Percentiles rank a stretch among this genome's conserved stretches.
phyloP scores from a whole-genome alignment of 2,888 invertebrate species.

The Zygogramma bicolorata region DNA sequence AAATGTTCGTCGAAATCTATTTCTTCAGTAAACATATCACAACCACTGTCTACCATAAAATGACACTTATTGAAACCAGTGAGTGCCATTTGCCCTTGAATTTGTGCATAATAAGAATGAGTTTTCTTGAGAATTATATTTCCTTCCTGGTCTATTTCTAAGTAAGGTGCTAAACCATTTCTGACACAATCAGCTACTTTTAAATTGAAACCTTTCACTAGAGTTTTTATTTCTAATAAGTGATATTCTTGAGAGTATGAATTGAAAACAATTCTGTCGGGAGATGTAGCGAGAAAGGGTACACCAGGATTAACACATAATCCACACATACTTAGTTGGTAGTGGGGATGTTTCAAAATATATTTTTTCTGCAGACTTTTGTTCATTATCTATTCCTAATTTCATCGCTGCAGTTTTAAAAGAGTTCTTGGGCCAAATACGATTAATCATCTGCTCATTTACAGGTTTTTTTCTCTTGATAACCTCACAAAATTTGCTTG shows the following conservation, averaged over 20 bases:
- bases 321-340: background rate
- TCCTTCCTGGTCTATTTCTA: background rate
- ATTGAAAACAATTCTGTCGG: background rate
- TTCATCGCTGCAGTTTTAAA: background rate
- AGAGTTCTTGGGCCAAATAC: background rate
- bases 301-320: background rate
- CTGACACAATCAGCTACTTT: background rate
- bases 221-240: background rate
- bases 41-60: background rate
- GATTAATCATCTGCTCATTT: background rate
- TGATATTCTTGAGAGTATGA: background rate
- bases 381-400: background rate
- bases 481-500: background rate
- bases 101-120: background rate
- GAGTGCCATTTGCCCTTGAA: background rate
- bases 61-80: constrained; percentile 2
- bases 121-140: background rate
- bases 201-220: background rate
- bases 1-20: background rate
- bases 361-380: background rate
- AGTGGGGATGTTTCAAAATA: background rate
- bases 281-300: background rate
- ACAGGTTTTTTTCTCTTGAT: background rate
- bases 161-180: background rate
- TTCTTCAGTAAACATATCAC: background rate